A percentile compares a stretch with the other conserved stretches of the same genome.
Evolutionary conservation across 2,888 invertebrate species (phyloP).

Genomic region (Paralinhomoeus sp.): DNA sequence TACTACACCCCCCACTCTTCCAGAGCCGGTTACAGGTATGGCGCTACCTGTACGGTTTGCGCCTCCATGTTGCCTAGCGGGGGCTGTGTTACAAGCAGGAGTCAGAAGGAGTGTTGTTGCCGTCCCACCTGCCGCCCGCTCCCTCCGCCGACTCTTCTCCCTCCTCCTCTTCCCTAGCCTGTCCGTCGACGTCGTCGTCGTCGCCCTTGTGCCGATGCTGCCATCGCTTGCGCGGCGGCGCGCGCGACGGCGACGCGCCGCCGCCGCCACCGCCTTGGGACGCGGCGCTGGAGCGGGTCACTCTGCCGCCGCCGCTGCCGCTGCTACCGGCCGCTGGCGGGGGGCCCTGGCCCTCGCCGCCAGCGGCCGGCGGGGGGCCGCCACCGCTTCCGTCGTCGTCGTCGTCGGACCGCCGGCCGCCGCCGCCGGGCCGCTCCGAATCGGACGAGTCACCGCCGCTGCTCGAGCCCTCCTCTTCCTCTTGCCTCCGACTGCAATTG

Average conservation of each 20-base stretch:
- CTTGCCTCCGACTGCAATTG: not conserved
- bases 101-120: no score
- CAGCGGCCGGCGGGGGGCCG: no score
- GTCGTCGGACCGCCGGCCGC: not conserved
- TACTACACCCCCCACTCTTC: no score
- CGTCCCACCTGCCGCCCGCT: not conserved
- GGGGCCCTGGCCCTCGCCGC: no score
- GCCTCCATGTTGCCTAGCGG: no score
- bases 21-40: no score
- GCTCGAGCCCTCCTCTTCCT: not conserved
- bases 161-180: not conserved
- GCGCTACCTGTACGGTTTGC: no score
- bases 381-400: not conserved
- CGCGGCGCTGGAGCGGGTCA: not conserved
- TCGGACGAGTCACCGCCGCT: not conserved
- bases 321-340: not conserved
- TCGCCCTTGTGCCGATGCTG: no score
- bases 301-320: not conserved
- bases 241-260: not conserved
- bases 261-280: not conserved
- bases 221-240: not conserved
- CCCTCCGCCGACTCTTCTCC: no score
- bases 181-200: no score
- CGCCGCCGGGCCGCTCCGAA: no score
- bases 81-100: no score